phyloP scores from a whole-genome alignment of 2,888 invertebrate genomes.

The Glyphotaelius pellucidus region DNA sequence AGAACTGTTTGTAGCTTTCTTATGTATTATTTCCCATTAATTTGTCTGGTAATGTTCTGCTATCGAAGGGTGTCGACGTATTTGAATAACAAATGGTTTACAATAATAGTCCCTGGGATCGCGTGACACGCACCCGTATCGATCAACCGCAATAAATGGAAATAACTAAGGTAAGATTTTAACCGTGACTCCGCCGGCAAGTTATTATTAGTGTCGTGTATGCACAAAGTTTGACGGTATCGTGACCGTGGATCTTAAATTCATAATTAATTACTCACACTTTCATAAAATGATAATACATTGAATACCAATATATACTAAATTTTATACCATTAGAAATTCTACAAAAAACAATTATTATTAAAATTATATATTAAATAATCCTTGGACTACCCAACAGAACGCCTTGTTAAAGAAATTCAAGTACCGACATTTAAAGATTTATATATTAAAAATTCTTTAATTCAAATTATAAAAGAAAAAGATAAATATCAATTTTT shows the following conservation, averaged over 20 bases:
- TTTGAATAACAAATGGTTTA: conserved; percentile 36
- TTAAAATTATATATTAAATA: too few species aligned
- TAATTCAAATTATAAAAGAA: too few species aligned
- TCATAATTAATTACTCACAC: not conserved
- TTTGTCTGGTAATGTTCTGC: not conserved
- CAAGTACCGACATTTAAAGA: too few species aligned
- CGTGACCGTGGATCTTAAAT: not conserved
- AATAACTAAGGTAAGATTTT: conserved; percentile 10
- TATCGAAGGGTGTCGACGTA: conserved; percentile 26
- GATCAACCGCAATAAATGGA: conserved; percentile 19
- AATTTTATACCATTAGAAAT: too few species aligned
- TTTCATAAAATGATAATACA: not conserved
- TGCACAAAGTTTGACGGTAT: not conserved
- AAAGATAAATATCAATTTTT: too few species aligned
- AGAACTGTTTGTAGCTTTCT: not conserved
- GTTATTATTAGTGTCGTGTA: not conserved
- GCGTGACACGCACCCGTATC: conserved; percentile 34
- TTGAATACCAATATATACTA: too few species aligned
- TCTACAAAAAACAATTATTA: too few species aligned
- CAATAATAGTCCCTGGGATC: not conserved
- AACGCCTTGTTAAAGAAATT: too few species aligned
- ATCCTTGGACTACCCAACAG: too few species aligned
- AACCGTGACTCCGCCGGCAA: not conserved
- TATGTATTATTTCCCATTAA: not conserved
- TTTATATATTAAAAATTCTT: too few species aligned